Base-by-base conservation (phyloP, 1,140 invertebrate species). In the Andricus grossulariae region DNA sequence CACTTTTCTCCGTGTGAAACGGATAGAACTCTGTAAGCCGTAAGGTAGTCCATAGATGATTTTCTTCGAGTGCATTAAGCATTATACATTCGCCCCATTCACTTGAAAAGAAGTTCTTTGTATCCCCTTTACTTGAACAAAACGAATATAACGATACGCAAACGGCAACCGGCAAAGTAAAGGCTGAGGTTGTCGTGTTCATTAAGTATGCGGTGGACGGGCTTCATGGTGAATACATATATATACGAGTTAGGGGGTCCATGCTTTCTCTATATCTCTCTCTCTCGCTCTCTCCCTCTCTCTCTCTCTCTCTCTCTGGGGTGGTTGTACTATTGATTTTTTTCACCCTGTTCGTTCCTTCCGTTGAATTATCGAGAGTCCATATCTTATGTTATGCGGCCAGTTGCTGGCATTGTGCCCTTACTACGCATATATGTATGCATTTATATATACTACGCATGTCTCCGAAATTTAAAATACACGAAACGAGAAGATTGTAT, bases 271-370 rank as follows among this genome's bases (percentile, higher is more conserved):
- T 12, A 25, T 25, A 5, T 32, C 25, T 32, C 25, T 32, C 4
- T 32, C 25, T 21, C 60, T n/a, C 32, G 13, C 60, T 39, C 60
- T 66, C n/a, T 25, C 57, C 39, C 39, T 12, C 57, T 25, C 5
- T 32, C 25, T 32, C 25, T 32, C 4, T 32, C 25, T 21, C 60
- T n/a, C 32, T 11, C 60, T 39, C 60, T 66, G 60, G 60, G 60
- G 60, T 66, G 21, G 60, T 66, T 66, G 39, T 66, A 66, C 60
- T 66, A 66, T 66, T 66, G 60, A 66, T 66, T 66, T 66, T 66
- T 66, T 66, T 66, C 60, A 66, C 60, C 60, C 60, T 66, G 60
- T 66, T 66, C 39, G 25, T 32, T 32, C 25, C 25, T 32, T 11
- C 25, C 60, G 60, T 39, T 66, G 60, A 45, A 66, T 66, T 66